These are phyloP conservation scores for Ethmia dodecea DNA, from an alignment of 2,888 invertebrate genomes.

Conservation along the genomic window DNA sequence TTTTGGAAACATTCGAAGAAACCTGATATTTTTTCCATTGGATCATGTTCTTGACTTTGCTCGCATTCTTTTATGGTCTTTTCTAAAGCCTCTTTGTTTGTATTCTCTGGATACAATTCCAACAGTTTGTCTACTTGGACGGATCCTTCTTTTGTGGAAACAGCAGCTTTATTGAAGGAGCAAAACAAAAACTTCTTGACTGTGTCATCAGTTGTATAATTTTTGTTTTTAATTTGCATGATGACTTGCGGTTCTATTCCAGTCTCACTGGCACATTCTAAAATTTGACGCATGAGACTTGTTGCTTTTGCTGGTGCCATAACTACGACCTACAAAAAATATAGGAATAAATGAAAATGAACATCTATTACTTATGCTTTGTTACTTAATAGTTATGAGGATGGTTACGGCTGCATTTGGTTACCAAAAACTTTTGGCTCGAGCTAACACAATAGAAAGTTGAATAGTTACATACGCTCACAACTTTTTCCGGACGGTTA, in stretches of 20 bases:
- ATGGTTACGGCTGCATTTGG: too few species aligned
- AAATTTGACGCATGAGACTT: background rate
- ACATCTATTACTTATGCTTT: too few species aligned
- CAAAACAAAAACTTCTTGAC: conserved; percentile 50
- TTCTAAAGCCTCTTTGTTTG: conserved; percentile 32
- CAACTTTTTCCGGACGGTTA: too few species aligned
- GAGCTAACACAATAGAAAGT: too few species aligned
- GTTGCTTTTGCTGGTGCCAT: conserved; percentile 4
- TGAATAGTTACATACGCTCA: too few species aligned
- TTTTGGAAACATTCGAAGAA: conserved; percentile 45
- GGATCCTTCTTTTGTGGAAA: conserved; percentile 35
- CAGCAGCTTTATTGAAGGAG: conserved; percentile 40
- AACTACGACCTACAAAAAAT: conserved; percentile 5
- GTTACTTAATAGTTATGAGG: too few species aligned
- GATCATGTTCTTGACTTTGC: conserved; percentile 30
- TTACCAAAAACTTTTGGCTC: too few species aligned
- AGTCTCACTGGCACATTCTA: conserved; percentile 3
- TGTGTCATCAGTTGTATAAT: conserved; percentile 36
- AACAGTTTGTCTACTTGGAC: conserved; percentile 44
- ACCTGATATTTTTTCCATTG: conserved; percentile 41
- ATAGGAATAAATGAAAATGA: too few species aligned
- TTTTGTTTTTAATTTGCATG: conserved; percentile 34
- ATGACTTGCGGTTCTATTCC: conserved; percentile 1
- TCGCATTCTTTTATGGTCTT: conserved; percentile 41
- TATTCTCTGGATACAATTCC: conserved; percentile 35